Percentiles rank a stretch among this genome's conserved stretches.
Evolutionary conservation across 2,888 invertebrate genomes (phyloP).

Genomic region (Falcaria lacertinaria): DNA sequence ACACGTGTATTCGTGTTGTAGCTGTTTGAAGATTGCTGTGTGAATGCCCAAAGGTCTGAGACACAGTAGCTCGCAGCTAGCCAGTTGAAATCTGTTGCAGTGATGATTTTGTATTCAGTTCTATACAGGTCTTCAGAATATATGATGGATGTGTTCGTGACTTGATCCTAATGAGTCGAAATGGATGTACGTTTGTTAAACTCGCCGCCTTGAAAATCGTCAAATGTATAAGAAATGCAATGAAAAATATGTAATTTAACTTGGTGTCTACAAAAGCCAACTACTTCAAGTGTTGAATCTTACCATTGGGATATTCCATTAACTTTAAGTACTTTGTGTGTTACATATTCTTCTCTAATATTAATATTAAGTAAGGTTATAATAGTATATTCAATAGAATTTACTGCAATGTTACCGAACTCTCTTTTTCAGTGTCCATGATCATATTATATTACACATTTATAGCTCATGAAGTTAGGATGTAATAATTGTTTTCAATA

Average conservation of each 20-base stretch:
- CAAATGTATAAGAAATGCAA: too few species aligned
- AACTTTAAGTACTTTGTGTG: conserved; percentile 15
- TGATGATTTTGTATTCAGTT: neutral
- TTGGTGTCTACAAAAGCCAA: neutral
- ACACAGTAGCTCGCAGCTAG: neutral
- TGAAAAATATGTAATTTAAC: too few species aligned
- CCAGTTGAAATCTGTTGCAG: neutral
- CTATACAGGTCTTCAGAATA: neutral
- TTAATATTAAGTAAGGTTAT: conserved; percentile 5
- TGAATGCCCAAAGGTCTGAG: neutral
- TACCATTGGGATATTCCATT: conserved; percentile 28
- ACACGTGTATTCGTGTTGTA: neutral
- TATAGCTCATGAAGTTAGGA: too few species aligned
- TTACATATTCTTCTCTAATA: conserved; percentile 8
- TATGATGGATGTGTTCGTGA: neutral
- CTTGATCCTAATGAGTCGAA: neutral
- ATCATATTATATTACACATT: too few species aligned
- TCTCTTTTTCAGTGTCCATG: too few species aligned
- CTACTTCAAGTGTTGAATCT: conserved; percentile 5
- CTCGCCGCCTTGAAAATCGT: too few species aligned
- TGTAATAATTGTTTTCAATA: too few species aligned
- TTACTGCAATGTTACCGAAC: too few species aligned
- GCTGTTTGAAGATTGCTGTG: neutral
- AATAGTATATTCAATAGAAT: too few species aligned
- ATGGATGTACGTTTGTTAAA: neutral